phyloP scores from a whole-genome alignment of 2,113 vertebrate species.

The Pogona vitticeps region DNA sequence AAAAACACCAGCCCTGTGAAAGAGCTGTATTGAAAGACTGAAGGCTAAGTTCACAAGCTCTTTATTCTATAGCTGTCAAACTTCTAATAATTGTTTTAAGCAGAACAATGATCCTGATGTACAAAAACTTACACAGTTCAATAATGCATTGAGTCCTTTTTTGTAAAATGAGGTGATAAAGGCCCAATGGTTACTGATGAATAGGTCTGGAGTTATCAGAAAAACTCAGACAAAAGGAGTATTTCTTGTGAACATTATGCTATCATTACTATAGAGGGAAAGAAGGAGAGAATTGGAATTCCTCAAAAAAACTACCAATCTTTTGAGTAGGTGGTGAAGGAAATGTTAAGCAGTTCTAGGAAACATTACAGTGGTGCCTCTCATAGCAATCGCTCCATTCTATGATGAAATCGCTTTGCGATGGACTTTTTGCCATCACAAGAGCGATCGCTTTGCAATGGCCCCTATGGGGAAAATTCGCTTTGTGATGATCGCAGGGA shows the following conservation, averaged over 20 bases:
- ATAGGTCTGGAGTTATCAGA: neutral
- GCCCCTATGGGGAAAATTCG: too few species aligned
- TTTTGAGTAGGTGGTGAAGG: neutral
- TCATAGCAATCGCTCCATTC: too few species aligned
- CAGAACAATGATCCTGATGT: constrained; percentile 3
- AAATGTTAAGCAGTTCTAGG: neutral
- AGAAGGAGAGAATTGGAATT: neutral
- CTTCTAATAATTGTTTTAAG: constrained; percentile 9
- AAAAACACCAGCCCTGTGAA: too few species aligned
- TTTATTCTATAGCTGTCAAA: neutral
- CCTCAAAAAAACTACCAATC: too few species aligned
- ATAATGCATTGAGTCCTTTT: neutral
- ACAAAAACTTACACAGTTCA: neutral
- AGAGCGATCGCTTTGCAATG: too few species aligned
- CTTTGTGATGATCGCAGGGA: too few species aligned
- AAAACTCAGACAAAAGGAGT: rapidly evolving
- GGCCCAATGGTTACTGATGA: neutral
- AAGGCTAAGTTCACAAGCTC: constrained; percentile 37
- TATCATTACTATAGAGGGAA: neutral
- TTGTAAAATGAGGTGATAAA: neutral
- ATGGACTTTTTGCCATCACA: too few species aligned
- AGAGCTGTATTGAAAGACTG: neutral
- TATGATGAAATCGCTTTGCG: too few species aligned
- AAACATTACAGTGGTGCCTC: too few species aligned
- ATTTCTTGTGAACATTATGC: neutral